These are phyloP conservation scores for Loriculus beryllinus DNA, from an alignment of 2,797 vertebrate genomes.

Conservation along the genomic window DNA sequence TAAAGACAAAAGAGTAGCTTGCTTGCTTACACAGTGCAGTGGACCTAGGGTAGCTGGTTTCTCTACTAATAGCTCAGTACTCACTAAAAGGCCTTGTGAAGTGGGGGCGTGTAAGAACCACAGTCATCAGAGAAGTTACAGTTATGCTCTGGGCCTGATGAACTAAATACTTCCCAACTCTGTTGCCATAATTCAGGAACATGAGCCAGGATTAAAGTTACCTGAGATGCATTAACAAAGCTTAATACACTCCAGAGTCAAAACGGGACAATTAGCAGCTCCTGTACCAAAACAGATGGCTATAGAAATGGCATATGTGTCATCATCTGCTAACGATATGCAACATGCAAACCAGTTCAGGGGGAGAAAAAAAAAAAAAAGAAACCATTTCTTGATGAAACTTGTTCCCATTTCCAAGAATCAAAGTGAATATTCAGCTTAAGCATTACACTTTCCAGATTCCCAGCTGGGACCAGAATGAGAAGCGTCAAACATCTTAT, in stretches of 20 bases:
- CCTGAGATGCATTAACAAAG: not conserved
- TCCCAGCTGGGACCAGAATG: conserved; percentile 32
- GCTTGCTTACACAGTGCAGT: not conserved
- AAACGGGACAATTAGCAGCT: conserved; percentile 3
- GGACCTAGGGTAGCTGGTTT: not conserved
- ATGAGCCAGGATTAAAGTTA: not conserved
- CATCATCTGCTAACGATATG: conserved; percentile 4
- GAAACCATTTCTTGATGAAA: not conserved
- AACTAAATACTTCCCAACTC: not conserved
- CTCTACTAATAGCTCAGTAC: not conserved
- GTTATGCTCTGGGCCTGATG: not conserved
- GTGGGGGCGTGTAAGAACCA: not conserved
- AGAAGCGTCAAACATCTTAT: not conserved
- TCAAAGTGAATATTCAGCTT: conserved; percentile 7
- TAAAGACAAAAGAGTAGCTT: not conserved
- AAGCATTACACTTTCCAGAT: conserved; percentile 32
- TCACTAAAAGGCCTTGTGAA: not conserved
- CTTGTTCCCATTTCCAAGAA: conserved; percentile 32
- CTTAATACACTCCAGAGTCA: not conserved
- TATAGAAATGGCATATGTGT: not conserved
- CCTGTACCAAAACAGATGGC: not conserved
- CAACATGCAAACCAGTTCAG: not conserved
- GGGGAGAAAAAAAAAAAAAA: not conserved
- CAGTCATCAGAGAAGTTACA: not conserved
- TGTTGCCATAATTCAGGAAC: not conserved